phyloP scores from a whole-genome alignment of 2,797 vertebrate species.

The Meriones psammophilus region DNA sequence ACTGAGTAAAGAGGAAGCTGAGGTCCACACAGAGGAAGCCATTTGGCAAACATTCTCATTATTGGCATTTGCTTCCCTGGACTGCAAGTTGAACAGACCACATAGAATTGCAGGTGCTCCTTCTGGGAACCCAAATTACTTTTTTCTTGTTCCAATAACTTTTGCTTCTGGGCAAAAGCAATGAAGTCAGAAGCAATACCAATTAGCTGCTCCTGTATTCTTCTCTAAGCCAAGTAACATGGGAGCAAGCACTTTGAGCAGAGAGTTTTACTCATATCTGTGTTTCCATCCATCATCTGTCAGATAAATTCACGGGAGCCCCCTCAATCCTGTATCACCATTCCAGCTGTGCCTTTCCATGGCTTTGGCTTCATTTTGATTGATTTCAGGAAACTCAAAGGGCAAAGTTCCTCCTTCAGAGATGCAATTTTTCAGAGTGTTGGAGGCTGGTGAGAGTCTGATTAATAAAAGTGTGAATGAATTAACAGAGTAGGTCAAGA shows the following conservation, averaged over 20 bases:
- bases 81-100: background rate
- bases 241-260: background rate
- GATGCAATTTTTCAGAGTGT: constrained; percentile 5
- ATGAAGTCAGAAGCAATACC: constrained; percentile 60
- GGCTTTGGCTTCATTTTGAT: constrained; percentile 2
- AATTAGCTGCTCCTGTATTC: constrained; percentile 44
- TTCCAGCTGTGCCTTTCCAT: background rate
- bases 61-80: background rate
- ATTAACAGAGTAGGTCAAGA: constrained; percentile 71
- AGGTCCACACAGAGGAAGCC: background rate
- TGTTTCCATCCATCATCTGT: background rate
- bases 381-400: constrained; percentile 45
- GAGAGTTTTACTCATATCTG: background rate
- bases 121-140: constrained; percentile 65
- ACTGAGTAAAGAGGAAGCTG: constrained; percentile 36
- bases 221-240: background rate
- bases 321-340: background rate
- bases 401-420: constrained; percentile 44
- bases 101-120: background rate
- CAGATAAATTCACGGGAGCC: background rate
- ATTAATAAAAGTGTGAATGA: constrained; percentile 71
- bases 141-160: constrained; percentile 58
- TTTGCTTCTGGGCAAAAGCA: constrained; percentile 69
- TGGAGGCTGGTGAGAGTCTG: background rate
- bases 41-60: constrained; percentile 12